Conservation (phyloP, 1,140 invertebrate species). For the Cyclina sinensis region DNA sequence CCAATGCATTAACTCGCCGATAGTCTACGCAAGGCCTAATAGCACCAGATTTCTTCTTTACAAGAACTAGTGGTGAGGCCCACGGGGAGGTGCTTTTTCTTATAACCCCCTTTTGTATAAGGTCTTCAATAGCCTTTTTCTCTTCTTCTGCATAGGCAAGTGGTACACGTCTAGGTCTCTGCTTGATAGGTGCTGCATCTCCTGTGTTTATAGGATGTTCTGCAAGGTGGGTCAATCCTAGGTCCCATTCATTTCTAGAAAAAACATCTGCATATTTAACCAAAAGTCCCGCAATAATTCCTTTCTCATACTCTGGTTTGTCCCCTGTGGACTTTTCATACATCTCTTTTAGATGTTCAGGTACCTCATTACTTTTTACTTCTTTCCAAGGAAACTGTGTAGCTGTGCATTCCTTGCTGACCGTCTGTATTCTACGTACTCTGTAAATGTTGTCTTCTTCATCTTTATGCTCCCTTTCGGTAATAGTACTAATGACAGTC, state of each 20-base stretch:
- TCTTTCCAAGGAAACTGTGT: too few species aligned
- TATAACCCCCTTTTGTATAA: slow-evolving; percentile 23
- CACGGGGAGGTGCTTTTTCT: background rate
- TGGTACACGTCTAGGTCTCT: background rate
- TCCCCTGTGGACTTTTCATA: background rate
- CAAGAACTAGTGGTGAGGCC: slow-evolving; percentile 20
- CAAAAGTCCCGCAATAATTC: background rate
- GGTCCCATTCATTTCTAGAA: slow-evolving; percentile 32
- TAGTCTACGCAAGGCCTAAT: background rate
- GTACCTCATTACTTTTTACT: background rate
- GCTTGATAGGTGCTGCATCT: slow-evolving; percentile 30
- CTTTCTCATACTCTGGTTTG: background rate
- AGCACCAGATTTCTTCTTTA: slow-evolving; percentile 17
- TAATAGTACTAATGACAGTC: background rate
- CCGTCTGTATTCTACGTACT: background rate
- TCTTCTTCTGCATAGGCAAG: background rate
- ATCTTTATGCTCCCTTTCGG: slow-evolving; percentile 4
- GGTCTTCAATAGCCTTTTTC: slow-evolving; percentile 13
- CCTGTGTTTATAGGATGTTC: slow-evolving; percentile 47
- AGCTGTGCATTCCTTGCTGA: too few species aligned
- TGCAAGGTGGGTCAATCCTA: background rate
- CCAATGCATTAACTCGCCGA: background rate
- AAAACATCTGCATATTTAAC: background rate
- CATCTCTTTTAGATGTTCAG: slow-evolving; percentile 3
- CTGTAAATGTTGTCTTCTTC: background rate